These are phyloP conservation scores for Halcyon leucocephala DNA, from an alignment of 2,797 vertebrate genomes.

Conservation along the genomic window DNA sequence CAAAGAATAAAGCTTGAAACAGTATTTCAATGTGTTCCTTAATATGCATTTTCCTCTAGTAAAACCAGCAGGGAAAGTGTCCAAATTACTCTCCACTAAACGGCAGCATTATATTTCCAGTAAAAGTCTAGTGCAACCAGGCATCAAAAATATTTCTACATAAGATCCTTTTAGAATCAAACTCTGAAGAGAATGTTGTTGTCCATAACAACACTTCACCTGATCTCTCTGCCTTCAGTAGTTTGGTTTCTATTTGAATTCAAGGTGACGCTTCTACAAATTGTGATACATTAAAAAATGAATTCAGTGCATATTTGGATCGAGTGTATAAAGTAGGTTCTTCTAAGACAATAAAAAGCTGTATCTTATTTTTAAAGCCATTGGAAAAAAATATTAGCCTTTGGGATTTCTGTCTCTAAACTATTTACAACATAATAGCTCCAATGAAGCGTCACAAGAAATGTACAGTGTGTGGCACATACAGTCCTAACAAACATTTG, in stretches of 20 bases:
- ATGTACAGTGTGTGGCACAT: neutral
- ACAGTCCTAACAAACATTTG: neutral
- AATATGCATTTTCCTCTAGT: conserved; percentile 72
- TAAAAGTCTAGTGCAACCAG: conserved; percentile 27
- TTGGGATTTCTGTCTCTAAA: conserved; percentile 34
- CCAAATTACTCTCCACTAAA: conserved; percentile 80
- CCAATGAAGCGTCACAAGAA: neutral
- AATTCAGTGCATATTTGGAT: neutral
- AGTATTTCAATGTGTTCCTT: conserved; percentile 80
- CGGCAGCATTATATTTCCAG: conserved; percentile 56
- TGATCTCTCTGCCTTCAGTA: neutral
- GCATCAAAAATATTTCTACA: conserved; percentile 61
- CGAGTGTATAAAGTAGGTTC: neutral
- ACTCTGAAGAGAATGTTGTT: neutral
- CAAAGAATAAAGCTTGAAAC: conserved; percentile 65
- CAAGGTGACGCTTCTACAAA: neutral
- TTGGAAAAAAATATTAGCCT: neutral
- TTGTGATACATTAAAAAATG: neutral
- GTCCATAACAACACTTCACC: neutral
- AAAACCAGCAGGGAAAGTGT: conserved; percentile 82
- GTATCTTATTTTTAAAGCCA: neutral
- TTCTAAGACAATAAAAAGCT: neutral
- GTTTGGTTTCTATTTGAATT: neutral
- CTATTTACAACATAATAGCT: neutral
- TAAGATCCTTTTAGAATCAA: conserved; percentile 11